Evolutionary conservation across 64 coral and sea anemone species (phyloP), one percentile per base, ranked within the genome.

Genomic region (Acropora tenuis): DNA sequence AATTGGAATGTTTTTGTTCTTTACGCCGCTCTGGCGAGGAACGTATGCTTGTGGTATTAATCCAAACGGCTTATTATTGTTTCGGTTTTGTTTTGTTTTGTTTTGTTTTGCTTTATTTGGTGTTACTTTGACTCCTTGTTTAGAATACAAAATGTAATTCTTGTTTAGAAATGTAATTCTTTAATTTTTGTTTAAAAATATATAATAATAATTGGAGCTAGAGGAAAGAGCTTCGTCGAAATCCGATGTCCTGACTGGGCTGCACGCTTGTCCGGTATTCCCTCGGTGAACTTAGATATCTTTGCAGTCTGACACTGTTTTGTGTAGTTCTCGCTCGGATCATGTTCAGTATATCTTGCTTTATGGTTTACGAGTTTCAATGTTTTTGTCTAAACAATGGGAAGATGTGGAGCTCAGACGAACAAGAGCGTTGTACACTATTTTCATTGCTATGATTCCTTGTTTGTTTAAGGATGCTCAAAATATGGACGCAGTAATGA

Each of bases 391-490:
- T 65, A 1, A 65, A 65, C 8, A 65, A 65, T 65, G 16, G 60
- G 16, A 65, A 0, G 1, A 65, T 7, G 60, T 65, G 60, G 16
- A 16, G 60, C 60, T 65, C 60, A 65, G 60, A 65, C 60, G 16
- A 65, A 65, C 60, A 1, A 65, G 60, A 7, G 1, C 16, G 60
- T 65, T 65, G 8, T 65, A 65, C 8, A 65, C 60, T 65, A 65
- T 65, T 65, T 65, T 65, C 60, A n/a, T n/a, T n/a, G n/a, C n/a
- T n/a, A n/a, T n/a, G n/a, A n/a, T n/a, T 15, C 78, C 78, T 58
- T 20, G 71, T 74, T 74, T 74, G 71, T 74, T 74, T 20, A 74
- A 74, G 71, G 71, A 74, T 74, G 71, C 78, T 50, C 47, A 58
- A 48, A 58, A 89, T 12, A 59, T 89, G 74, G 48, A 46, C 18